Conservation (phyloP, 1,140 invertebrate genomes). For the Coboldia fuscipes region DNA sequence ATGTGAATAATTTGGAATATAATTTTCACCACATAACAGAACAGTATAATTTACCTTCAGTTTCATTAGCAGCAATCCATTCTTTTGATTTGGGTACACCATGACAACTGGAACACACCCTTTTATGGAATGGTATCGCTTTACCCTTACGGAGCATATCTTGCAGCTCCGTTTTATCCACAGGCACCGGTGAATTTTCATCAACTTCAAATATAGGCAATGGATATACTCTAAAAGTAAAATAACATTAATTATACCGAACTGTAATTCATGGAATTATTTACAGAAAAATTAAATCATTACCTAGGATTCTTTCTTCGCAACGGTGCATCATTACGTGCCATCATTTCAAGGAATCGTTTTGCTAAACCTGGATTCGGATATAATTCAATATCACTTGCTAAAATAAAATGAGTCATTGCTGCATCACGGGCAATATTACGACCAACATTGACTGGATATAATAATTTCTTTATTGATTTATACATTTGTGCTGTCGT, state of each 20-base stretch:
- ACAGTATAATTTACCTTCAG: conserved; percentile 22
- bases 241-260: not conserved
- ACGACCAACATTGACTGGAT: conserved; percentile 71
- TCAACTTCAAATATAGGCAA: conserved; percentile 20
- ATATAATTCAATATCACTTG: conserved; percentile 75
- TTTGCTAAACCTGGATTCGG: conserved; percentile 55
- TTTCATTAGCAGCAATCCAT: conserved; percentile 51
- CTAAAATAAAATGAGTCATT: conserved; percentile 60
- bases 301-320: conserved; percentile 18
- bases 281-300: conserved; percentile 4
- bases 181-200: conserved; percentile 28
- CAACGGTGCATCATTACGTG: conserved; percentile 40
- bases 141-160: conserved; percentile 50
- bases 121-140: conserved; percentile 80
- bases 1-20: too few relatives aligned
- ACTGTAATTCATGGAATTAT: not conserved
- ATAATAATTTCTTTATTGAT: conserved; percentile 53
- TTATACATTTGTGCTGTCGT: conserved; percentile 47
- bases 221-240: conserved; percentile 14
- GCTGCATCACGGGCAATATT: conserved; percentile 68
- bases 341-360: conserved; percentile 64
- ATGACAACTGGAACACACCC: conserved; percentile 70
- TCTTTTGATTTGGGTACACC: conserved; percentile 67
- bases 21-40: not conserved
- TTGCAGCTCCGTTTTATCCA: conserved; percentile 50